Evolutionary conservation across 2,888 invertebrate species (phyloP).

Genomic region (Erebia palarica): DNA sequence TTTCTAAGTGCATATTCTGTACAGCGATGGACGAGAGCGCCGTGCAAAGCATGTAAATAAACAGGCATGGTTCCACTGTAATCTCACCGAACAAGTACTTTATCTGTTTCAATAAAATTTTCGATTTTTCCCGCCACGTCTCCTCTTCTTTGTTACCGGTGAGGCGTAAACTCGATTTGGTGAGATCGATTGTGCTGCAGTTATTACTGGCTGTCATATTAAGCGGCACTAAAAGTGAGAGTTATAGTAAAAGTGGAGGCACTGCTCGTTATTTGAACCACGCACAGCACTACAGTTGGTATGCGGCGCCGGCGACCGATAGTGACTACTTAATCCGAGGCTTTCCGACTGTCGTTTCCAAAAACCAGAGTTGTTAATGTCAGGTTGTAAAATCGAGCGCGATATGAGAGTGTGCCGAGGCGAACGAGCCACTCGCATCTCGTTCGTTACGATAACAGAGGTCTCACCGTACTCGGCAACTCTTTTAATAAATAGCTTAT

Average conservation of each 20-base stretch:
- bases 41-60: conserved; percentile 85
- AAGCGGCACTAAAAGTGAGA: conserved; percentile 58
- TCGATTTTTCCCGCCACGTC: conserved; percentile 65
- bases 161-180: conserved; percentile 66
- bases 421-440: conserved; percentile 70
- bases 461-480: conserved; percentile 65
- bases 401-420: conserved; percentile 65
- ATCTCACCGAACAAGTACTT: conserved; percentile 64
- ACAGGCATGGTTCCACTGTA: conserved; percentile 86
- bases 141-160: conserved; percentile 54
- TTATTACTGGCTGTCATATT: conserved; percentile 63
- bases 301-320: conserved; percentile 54
- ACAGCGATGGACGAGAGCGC: conserved; percentile 84
- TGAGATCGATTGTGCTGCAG: conserved; percentile 59
- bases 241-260: conserved; percentile 60
- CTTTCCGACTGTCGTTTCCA: conserved; percentile 69
- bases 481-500: conserved; percentile 73
- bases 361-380: conserved; percentile 75
- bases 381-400: conserved; percentile 68
- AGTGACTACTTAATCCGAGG: conserved; percentile 66
- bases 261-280: conserved; percentile 52
- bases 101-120: conserved; percentile 62
- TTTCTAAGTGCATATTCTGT: conserved; percentile 82
- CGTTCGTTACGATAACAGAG: conserved; percentile 72
- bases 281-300: conserved; percentile 55